A percentile compares a stretch with the other conserved stretches of the same genome.
phyloP scores from a whole-genome alignment of 2,888 invertebrate genomes.

The Cantharis nigra region DNA sequence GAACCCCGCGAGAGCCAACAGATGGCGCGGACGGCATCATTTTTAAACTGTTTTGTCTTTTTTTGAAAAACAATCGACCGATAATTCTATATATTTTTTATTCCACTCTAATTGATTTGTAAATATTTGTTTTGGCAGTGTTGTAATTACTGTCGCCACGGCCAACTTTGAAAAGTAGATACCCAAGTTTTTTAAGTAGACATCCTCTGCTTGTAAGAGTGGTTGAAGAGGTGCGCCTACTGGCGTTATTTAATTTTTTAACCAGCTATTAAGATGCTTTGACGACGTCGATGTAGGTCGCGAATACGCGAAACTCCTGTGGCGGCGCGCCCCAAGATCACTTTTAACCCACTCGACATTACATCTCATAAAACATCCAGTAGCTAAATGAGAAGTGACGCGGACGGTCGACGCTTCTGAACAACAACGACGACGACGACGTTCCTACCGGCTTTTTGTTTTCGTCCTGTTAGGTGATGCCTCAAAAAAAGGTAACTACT shows the following conservation, averaged over 20 bases:
- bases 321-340: background rate
- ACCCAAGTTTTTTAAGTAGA: background rate
- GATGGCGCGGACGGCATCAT: background rate
- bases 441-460: background rate
- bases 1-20: background rate
- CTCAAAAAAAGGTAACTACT: background rate
- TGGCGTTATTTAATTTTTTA: background rate
- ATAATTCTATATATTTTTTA: background rate
- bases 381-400: background rate
- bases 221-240: background rate
- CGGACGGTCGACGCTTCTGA: background rate
- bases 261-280: background rate
- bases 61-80: background rate
- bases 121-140: background rate
- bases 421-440: background rate
- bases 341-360: background rate
- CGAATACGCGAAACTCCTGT: background rate
- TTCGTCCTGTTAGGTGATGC: background rate
- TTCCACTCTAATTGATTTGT: background rate
- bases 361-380: background rate
- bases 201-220: background rate
- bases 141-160: background rate
- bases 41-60: background rate
- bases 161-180: background rate
- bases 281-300: background rate